Evolutionary conservation across 2,113 vertebrate genomes (phyloP), one percentile per base, ranked within the genome.

Genomic region (Corythaixoides concolor): DNA sequence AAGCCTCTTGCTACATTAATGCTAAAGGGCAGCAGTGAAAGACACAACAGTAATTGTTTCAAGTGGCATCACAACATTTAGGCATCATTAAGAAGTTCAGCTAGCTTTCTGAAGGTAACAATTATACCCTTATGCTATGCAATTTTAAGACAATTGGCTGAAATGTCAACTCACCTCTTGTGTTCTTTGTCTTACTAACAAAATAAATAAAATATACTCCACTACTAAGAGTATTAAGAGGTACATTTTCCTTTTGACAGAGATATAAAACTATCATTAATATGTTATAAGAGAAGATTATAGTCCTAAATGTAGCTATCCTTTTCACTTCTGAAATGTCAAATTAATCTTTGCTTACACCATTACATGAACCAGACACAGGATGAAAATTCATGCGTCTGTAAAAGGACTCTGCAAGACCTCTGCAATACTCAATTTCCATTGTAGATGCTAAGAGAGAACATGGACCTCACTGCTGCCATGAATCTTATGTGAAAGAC

Each of bases 301-400:
- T 76, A 82, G 66, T 81, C 66, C 76, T 95, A 96, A 95, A 88
- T 76, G 87, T 82, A 91, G 86, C 91, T 83, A 91, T 92, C 84
- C 43, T 92, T 97, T 91, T 70, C 66, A 32, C 70, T 79, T 90
- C 80, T 92, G 94, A 83, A 63, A 79, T 5, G 62, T 39, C 84
- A 88, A 92, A 95, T 95, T 96, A 95, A 95, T 95, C 92, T 94
- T 93, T 97, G 97, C 81, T 97, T 97, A 95, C 89, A 91, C 87
- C 93, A 92, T 85, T 91, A 72, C 89, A 76, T 68, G 89, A 92
- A 89, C 69, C 55, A 95, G 67, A 50, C 88, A 90, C 41, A 59
- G 81, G 90, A 82, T 73, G 50, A 91, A 95, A 97, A 90, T 83
- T 73, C 89, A 79, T 32, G 82, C 62, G 76, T 76, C 53, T 69